Percentiles rank a stretch among this genome's conserved stretches.
These are phyloP conservation scores for Alitta virens DNA, from an alignment of 2,888 invertebrate genomes.

Conservation along the genomic window DNA sequence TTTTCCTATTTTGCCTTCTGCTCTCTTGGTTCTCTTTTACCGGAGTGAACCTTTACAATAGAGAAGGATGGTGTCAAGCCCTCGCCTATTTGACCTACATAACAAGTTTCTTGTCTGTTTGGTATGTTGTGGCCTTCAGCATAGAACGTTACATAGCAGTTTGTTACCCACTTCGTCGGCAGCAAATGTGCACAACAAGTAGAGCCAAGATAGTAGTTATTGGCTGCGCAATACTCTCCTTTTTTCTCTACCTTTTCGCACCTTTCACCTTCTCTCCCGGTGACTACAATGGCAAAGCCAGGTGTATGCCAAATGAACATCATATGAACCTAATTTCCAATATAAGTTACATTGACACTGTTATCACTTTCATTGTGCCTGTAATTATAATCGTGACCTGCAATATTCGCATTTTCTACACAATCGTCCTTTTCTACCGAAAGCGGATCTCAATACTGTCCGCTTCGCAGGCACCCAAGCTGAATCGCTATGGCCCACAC, in stretches of 20 bases:
- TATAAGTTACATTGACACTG: slow-evolving; percentile 64
- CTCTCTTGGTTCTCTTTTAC: slow-evolving; percentile 15
- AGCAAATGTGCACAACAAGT: slow-evolving; percentile 39
- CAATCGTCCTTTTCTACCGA: slow-evolving; percentile 60
- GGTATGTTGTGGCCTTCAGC: slow-evolving; percentile 27
- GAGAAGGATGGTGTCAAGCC: slow-evolving; percentile 20
- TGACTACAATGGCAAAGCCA: neutral
- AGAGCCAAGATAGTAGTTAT: slow-evolving; percentile 46
- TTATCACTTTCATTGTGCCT: slow-evolving; percentile 73
- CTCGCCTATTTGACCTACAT: slow-evolving; percentile 22
- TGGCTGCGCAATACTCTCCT: slow-evolving; percentile 33
- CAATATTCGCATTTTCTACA: slow-evolving; percentile 70
- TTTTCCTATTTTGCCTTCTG: slow-evolving; percentile 18
- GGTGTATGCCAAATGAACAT: neutral
- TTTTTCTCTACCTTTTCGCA: slow-evolving; percentile 41
- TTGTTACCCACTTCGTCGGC: slow-evolving; percentile 21
- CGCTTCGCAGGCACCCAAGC: neutral
- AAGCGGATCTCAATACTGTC: slow-evolving; percentile 14
- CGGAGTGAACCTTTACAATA: slow-evolving; percentile 12
- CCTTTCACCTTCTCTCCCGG: slow-evolving; percentile 28
- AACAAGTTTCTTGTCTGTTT: slow-evolving; percentile 23
- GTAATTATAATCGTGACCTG: slow-evolving; percentile 69
- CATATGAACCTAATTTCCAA: neutral
- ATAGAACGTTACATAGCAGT: slow-evolving; percentile 26
- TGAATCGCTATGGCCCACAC: neutral